A percentile compares a stretch with the other conserved stretches of the same genome.
Conservation (phyloP, 2,888 invertebrate species). For the Pristionchus fissidentatus region DNA sequence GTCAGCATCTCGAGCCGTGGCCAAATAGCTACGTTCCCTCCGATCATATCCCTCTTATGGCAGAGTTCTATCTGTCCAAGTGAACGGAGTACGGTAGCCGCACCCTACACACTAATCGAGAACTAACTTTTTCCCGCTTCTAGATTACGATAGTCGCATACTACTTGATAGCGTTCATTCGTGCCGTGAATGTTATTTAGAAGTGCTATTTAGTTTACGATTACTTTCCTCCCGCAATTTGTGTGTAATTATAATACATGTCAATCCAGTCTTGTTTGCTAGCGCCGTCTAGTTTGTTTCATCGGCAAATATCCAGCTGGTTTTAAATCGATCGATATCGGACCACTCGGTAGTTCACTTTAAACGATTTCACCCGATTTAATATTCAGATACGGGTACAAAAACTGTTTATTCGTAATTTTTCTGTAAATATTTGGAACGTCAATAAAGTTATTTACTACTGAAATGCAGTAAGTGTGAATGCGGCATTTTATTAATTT, state of each 20-base stretch:
- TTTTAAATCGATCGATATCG: neutral
- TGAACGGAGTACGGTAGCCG: neutral
- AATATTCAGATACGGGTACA: neutral
- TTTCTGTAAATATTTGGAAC: neutral
- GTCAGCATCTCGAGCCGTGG: constrained; percentile 47
- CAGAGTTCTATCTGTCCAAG: constrained; percentile 51
- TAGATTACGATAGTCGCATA: neutral
- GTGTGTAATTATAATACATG: too few relatives aligned
- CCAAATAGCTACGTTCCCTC: constrained; percentile 60
- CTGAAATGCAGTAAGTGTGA: neutral
- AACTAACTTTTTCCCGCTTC: neutral
- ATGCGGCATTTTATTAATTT: too few relatives aligned
- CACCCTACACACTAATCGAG: neutral
- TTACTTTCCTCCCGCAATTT: too few relatives aligned
- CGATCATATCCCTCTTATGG: constrained; percentile 62
- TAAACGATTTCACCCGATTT: neutral
- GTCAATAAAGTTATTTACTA: neutral
- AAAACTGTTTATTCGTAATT: neutral
- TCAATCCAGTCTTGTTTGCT: too few relatives aligned
- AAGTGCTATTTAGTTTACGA: too few relatives aligned
- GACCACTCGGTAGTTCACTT: neutral
- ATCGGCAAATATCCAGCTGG: too few relatives aligned
- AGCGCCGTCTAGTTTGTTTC: neutral
- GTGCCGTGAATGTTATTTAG: neutral
- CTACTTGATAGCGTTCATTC: neutral